Conservation (phyloP, 2,797 vertebrate species). For the Helicolenus hilgendorfi region DNA sequence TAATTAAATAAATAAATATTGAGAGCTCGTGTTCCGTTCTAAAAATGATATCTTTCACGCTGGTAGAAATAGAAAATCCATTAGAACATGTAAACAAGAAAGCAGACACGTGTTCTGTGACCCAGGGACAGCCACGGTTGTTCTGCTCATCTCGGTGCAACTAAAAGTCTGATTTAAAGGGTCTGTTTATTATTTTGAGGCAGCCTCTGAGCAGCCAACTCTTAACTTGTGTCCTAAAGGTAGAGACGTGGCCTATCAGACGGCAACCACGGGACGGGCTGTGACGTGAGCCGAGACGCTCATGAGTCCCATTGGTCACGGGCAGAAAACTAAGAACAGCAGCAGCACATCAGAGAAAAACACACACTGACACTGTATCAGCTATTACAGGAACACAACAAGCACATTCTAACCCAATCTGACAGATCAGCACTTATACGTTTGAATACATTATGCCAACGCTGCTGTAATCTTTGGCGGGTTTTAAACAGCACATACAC, state of each 20-base stretch:
- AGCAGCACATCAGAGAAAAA: neutral
- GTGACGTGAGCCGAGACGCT: constrained; percentile 44
- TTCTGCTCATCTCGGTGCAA: neutral
- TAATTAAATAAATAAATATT: neutral
- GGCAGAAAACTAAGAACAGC: constrained; percentile 51
- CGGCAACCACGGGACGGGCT: constrained; percentile 63
- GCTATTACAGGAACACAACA: neutral
- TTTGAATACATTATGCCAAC: neutral
- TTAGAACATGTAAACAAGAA: neutral
- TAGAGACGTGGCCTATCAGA: constrained; percentile 46
- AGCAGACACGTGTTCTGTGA: neutral
- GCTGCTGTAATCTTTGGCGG: neutral
- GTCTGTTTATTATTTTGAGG: neutral
- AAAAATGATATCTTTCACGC: neutral
- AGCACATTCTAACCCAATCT: neutral
- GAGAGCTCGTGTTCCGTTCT: neutral
- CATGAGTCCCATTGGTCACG: constrained; percentile 23
- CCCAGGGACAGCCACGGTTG: too few species aligned
- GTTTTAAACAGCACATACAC: neutral
- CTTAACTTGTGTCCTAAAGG: constrained; percentile 56
- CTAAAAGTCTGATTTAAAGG: neutral
- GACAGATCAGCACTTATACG: neutral
- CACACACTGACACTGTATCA: neutral
- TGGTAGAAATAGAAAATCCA: neutral
- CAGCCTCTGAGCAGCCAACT: neutral